Conservation (phyloP, 2,888 invertebrate genomes). For the Orthonychiurus folsomi region DNA sequence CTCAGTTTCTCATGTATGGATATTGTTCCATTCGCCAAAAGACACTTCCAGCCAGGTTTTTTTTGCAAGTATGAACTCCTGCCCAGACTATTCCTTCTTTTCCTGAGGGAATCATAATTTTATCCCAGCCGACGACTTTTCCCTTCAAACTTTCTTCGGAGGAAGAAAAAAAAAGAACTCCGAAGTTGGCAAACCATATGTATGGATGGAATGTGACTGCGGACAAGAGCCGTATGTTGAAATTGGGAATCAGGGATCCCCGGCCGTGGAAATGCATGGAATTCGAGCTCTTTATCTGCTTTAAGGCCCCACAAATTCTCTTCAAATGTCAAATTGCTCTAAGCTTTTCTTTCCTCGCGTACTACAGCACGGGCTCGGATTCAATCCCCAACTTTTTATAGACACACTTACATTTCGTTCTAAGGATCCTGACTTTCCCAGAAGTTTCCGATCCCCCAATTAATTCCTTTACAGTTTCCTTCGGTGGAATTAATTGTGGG, state of each 20-base stretch:
- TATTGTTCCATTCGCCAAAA: too few species aligned
- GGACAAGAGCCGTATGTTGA: not conserved
- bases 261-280: not conserved
- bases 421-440: too few species aligned
- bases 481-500: too few species aligned
- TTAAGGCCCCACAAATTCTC: not conserved
- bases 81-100: not conserved
- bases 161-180: not conserved
- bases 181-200: not conserved
- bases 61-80: too few species aligned
- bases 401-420: too few species aligned
- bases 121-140: not conserved
- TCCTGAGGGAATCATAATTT: slow-evolving; percentile 7
- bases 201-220: not conserved
- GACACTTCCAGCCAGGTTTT: too few species aligned
- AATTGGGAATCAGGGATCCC: not conserved
- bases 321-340: not conserved
- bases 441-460: too few species aligned
- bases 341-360: not conserved
- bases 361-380: not conserved
- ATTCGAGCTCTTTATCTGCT: too few species aligned
- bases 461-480: too few species aligned
- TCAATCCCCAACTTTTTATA: too few species aligned
- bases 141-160: not conserved
- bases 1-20: too few species aligned